Evolutionary conservation across 2,888 invertebrate genomes (phyloP).

Genomic region (Drosophila yooni): DNA sequence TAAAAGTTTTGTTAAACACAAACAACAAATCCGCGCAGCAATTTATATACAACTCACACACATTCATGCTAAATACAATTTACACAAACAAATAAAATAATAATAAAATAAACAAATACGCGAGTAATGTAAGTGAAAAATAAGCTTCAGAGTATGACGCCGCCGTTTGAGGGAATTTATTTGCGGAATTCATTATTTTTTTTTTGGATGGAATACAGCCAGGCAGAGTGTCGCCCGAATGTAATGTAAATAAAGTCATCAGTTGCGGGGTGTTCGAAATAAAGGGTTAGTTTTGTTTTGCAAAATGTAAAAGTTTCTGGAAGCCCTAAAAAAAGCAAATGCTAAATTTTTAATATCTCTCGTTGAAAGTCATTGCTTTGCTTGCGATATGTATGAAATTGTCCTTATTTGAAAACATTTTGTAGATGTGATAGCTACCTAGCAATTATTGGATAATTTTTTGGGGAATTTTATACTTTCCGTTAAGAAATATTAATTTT

Average conservation of each 20-base stretch:
- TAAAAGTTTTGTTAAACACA: conserved; percentile 32
- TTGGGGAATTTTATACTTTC: not conserved
- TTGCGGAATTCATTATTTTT: conserved; percentile 37
- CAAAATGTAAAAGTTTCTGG: conserved; percentile 59
- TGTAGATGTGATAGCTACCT: not conserved
- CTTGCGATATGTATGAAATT: conserved; percentile 25
- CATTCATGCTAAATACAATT: conserved; percentile 28
- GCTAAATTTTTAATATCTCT: conserved; percentile 25
- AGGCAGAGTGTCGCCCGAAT: conserved; percentile 19
- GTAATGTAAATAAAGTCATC: conserved; percentile 36
- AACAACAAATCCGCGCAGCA: conserved; percentile 18
- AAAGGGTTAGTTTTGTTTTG: conserved; percentile 39
- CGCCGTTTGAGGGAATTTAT: conserved; percentile 43
- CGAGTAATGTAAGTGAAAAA: conserved; percentile 63
- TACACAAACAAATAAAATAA: conserved; percentile 25
- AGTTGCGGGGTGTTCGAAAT: conserved; percentile 4
- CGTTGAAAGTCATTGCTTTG: conserved; percentile 30
- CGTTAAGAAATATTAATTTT: not conserved
- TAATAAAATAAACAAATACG: conserved; percentile 52
- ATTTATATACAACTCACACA: not conserved
- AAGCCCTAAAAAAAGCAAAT: conserved; percentile 37
- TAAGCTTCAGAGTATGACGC: conserved; percentile 37
- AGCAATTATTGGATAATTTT: not conserved
- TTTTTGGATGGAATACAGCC: conserved; percentile 6
- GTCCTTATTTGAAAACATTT: not conserved